Percentiles rank a stretch among this genome's conserved stretches.
These are phyloP conservation scores for Acrobasis suavella DNA, from an alignment of 2,888 invertebrate species.

Conservation along the genomic window DNA sequence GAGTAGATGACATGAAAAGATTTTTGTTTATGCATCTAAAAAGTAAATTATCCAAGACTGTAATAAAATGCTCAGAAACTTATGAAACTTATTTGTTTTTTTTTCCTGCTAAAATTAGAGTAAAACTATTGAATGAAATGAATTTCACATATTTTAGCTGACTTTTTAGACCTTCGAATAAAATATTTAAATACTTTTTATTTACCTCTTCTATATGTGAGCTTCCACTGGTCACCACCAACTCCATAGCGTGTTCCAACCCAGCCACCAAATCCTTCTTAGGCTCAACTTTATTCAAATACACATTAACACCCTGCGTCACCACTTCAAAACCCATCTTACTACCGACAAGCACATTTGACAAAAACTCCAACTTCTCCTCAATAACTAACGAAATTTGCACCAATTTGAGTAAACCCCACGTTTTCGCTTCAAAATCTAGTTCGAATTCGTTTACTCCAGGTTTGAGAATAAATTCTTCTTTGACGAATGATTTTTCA, in stretches of 20 bases:
- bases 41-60: too few species aligned
- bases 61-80: too few species aligned
- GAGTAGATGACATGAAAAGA: too few species aligned
- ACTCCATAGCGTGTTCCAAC: conserved; percentile 88
- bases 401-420: conserved; percentile 87
- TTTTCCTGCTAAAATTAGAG: too few species aligned
- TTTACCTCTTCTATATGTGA: conserved; percentile 86
- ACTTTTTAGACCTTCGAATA: too few species aligned
- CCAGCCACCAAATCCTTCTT: conserved; percentile 91
- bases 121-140: too few species aligned
- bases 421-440: conserved; percentile 82
- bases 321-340: conserved; percentile 82
- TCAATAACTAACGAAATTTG: conserved; percentile 85
- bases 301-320: conserved; percentile 75
- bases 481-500: conserved; percentile 79
- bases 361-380: conserved; percentile 88
- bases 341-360: conserved; percentile 81
- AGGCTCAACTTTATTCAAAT: conserved; percentile 75
- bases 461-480: conserved; percentile 81
- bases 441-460: conserved; percentile 85
- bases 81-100: too few species aligned
- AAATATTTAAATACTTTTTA: too few species aligned
- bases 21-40: too few species aligned
- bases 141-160: too few species aligned
- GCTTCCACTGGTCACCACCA: conserved; percentile 91